Base-by-base conservation (phyloP, 1,140 invertebrate genomes). In the Atta colombica region DNA sequence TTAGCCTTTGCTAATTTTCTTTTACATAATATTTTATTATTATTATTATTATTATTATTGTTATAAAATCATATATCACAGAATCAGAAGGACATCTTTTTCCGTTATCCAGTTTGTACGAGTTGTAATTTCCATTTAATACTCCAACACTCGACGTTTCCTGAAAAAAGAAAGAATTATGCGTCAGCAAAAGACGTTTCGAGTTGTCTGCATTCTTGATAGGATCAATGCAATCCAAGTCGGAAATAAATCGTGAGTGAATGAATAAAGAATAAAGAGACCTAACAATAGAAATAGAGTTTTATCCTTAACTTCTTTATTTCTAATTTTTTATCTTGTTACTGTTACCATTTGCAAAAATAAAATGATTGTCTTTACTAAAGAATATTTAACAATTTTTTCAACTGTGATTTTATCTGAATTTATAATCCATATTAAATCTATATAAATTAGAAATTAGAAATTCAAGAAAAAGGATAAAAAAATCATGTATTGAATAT, bases 211-310 rank as follows among this genome's bases (percentile, higher is more conserved):
- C 14, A 16, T 55, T 39, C 7, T 12, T 0, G 25, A 58, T 18
- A 75, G 14, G 55, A 61, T 84, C 53, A 35, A 49, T 18, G 80
- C 10, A 35, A 49, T 18, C 55, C 16, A 28, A 61, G 12, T 2
- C 35, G 39, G 69, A 75, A 84, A 74, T 61, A 84, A 84, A 55
- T 84, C n/a, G 10, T 16, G n/a, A 21, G 7, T 60, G 5, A 14
- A 45, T 31, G 25, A 21, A 49, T 7, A 49, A 49, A 28, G 28
- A 25, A 0, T 25, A 21, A 21, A n/a, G 10, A 0, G 1, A 49
- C 0, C n/a, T 3, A 35, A 35, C 5, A 51, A 31, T 6, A 16
- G 4, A 21, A 14, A 69, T 39, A 55, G 14, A 16, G 18, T 18
- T 0, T 25, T 61, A 0, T 49, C 8, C 8, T 4, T 69, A 6